A percentile compares a stretch with the other conserved stretches of the same genome.
These are phyloP conservation scores for Aleadryas rufinucha DNA, from an alignment of 2,113 vertebrate species.

Conservation along the genomic window DNA sequence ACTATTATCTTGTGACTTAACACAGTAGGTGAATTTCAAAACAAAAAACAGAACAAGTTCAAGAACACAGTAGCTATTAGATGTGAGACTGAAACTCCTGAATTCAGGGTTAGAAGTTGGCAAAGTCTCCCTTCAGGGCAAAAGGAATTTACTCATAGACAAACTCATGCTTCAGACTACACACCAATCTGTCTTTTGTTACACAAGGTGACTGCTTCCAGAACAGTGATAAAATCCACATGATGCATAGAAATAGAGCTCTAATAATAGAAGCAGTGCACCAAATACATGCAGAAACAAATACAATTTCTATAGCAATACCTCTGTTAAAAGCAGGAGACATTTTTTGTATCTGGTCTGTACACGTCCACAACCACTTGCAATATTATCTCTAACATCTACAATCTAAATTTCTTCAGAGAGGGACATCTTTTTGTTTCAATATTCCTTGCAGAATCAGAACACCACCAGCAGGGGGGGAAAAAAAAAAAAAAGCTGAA, in stretches of 20 bases:
- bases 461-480: fast-evolving
- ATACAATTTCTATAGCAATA: not conserved
- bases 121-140: not conserved
- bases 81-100: not conserved
- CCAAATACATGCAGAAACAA: not conserved
- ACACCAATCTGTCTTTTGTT: not conserved
- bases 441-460: not conserved
- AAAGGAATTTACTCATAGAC: not conserved
- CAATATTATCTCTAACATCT: not conserved
- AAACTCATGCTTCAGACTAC: not conserved
- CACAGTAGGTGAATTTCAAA: not conserved
- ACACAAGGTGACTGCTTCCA: not conserved
- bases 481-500: not conserved
- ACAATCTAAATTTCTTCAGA: not conserved
- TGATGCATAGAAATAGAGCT: not conserved
- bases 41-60: not conserved
- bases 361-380: not conserved
- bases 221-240: not conserved
- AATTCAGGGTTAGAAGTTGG: not conserved
- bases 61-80: not conserved
- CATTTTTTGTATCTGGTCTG: not conserved
- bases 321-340: not conserved
- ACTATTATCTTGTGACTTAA: not conserved
- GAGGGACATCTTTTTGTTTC: not conserved
- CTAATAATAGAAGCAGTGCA: not conserved